Percentiles rank a stretch among this genome's conserved stretches.
Evolutionary conservation across 1,140 invertebrate genomes (phyloP).

Genomic region (Heliconius congener): DNA sequence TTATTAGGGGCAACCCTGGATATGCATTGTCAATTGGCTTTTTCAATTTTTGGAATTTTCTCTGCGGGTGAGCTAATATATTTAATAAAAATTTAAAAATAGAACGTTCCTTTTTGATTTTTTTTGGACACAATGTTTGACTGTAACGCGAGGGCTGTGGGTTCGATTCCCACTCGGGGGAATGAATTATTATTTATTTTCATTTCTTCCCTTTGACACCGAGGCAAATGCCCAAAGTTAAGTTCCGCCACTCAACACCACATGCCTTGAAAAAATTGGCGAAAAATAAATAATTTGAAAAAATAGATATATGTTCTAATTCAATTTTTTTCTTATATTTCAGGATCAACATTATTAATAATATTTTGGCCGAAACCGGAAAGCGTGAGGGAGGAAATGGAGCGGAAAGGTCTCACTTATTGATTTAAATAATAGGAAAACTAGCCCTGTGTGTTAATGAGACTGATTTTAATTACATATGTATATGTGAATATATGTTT

Average conservation of each 20-base stretch:
- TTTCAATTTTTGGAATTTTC: slow-evolving; percentile 72
- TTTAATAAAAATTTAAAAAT: background rate
- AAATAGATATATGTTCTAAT: background rate
- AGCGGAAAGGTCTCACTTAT: slow-evolving; percentile 61
- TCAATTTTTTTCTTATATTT: background rate
- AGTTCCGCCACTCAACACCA: no score
- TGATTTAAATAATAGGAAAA: slow-evolving; percentile 33
- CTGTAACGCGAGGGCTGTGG: no score
- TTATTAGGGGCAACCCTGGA: slow-evolving; percentile 76
- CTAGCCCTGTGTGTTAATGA: slow-evolving; percentile 1
- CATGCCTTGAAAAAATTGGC: no score
- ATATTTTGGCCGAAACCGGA: slow-evolving; percentile 69
- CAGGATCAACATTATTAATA: slow-evolving; percentile 64
- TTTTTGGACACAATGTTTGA: no score
- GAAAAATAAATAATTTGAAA: no score
- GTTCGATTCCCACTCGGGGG: no score
- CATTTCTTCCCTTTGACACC: no score
- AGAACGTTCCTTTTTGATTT: no score
- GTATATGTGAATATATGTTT: slow-evolving; percentile 24
- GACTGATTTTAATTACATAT: slow-evolving; percentile 28
- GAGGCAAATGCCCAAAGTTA: no score
- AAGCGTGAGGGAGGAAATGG: slow-evolving; percentile 60
- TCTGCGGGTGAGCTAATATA: slow-evolving; percentile 65
- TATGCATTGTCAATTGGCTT: slow-evolving; percentile 74
- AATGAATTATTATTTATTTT: no score